Conservation (phyloP, 2,888 invertebrate genomes). For the Rugalucina vietnamica region DNA sequence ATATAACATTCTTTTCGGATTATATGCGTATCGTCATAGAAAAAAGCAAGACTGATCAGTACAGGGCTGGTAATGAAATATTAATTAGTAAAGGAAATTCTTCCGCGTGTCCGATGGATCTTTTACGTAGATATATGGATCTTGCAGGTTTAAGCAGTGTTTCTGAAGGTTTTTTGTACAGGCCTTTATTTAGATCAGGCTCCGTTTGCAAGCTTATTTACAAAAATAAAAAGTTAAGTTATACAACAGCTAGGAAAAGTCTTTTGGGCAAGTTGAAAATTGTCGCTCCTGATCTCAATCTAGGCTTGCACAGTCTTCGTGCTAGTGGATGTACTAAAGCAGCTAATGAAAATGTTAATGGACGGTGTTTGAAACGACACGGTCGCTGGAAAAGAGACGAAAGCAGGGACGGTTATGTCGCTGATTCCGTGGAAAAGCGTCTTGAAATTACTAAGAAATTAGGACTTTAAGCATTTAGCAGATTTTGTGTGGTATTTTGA, state of each 20-base stretch:
- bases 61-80: not conserved
- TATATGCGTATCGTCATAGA: not conserved
- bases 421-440: constrained; percentile 1
- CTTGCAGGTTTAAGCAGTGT: not conserved
- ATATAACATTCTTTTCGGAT: not conserved
- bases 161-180: not conserved
- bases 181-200: not conserved
- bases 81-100: constrained; percentile 49
- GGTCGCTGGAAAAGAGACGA: constrained; percentile 27
- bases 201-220: not conserved
- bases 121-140: not conserved
- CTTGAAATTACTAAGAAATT: not conserved
- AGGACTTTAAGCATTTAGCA: not conserved
- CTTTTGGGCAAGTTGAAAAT: constrained; percentile 23
- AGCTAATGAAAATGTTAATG: constrained; percentile 1
- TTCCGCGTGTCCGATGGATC: constrained; percentile 47
- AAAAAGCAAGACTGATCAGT: constrained; percentile 2
- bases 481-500: not conserved
- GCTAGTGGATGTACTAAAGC: constrained; percentile 20
- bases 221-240: not conserved
- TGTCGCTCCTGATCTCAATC: constrained; percentile 25
- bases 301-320: constrained; percentile 11
- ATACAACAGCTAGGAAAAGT: constrained; percentile 22
- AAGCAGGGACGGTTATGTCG: constrained; percentile 14
- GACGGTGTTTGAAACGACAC: constrained; percentile 31